Percentiles rank a stretch among this genome's conserved stretches.
Evolutionary conservation across 2,888 invertebrate genomes (phyloP).

Genomic region (Hypsopygia costalis): DNA sequence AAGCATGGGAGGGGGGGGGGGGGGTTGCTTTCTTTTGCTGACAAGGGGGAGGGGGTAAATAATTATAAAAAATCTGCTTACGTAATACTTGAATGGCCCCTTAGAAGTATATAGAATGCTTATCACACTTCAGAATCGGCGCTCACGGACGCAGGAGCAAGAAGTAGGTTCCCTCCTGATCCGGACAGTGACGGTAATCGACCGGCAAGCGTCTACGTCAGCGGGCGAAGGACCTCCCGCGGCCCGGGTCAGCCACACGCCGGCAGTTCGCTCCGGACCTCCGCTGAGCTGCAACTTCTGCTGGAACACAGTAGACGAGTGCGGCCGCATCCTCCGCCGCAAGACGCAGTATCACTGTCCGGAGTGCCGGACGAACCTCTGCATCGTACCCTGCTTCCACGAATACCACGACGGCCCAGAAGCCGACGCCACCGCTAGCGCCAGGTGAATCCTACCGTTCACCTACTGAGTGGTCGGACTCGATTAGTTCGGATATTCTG

Average conservation of each 20-base stretch:
- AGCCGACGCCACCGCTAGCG: constrained; percentile 32
- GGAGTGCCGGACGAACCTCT: constrained; percentile 93
- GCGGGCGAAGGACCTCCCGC: constrained; percentile 24
- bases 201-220: constrained; percentile 34
- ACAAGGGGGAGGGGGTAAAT: too few species aligned
- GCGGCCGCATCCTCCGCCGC: constrained; percentile 89
- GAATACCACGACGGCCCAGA: constrained; percentile 86
- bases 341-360: constrained; percentile 96
- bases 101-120: too few species aligned
- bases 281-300: constrained; percentile 94
- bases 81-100: too few species aligned
- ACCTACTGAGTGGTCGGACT: not conserved
- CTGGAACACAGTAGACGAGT: constrained; percentile 93
- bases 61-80: too few species aligned
- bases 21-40: too few species aligned
- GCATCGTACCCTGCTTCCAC: constrained; percentile 94
- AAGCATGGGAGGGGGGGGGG: too few species aligned
- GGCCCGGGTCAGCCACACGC: constrained; percentile 89
- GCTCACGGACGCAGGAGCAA: constrained; percentile 29
- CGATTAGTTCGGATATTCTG: too few species aligned
- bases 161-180: constrained; percentile 46
- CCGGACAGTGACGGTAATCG: constrained; percentile 41
- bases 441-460: constrained; percentile 33
- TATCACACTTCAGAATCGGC: constrained; percentile 35
- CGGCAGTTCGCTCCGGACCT: constrained; percentile 90